Conservation (phyloP, 2,113 vertebrate genomes). For the Petaurus breviceps region DNA sequence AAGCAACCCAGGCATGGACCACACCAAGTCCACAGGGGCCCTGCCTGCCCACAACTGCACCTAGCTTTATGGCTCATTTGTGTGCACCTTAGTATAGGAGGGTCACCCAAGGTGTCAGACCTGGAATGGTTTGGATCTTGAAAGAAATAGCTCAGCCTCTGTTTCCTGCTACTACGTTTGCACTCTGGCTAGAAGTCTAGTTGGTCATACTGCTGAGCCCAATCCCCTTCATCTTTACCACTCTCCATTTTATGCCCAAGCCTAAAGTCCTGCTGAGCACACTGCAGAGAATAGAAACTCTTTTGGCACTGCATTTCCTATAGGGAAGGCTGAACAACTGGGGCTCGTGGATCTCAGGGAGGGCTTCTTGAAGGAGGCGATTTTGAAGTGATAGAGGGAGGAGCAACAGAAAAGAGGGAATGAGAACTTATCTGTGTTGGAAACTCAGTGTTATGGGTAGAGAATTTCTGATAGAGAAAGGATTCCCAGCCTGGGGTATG, state of each 20-base stretch:
- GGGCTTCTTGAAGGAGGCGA: neutral
- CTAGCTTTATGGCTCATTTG: neutral
- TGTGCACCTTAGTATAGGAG: neutral
- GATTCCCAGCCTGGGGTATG: neutral
- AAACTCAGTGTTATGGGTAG: neutral
- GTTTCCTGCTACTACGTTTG: neutral
- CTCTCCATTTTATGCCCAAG: neutral
- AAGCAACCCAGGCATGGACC: neutral
- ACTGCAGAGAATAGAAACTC: neutral
- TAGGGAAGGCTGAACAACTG: neutral
- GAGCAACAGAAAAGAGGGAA: neutral
- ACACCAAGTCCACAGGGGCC: neutral
- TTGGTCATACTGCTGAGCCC: neutral
- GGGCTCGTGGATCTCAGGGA: neutral
- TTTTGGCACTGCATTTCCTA: neutral
- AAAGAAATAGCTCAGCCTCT: neutral
- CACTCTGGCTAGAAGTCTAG: neutral
- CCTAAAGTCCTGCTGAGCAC: neutral
- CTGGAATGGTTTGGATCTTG: neutral
- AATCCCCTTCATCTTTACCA: neutral
- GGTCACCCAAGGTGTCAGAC: neutral
- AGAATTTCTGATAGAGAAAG: neutral
- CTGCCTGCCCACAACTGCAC: neutral
- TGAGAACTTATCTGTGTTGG: neutral
- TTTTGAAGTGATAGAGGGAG: neutral